Conservation (phyloP, 1,140 invertebrate species). For the Lepidurus apus region DNA sequence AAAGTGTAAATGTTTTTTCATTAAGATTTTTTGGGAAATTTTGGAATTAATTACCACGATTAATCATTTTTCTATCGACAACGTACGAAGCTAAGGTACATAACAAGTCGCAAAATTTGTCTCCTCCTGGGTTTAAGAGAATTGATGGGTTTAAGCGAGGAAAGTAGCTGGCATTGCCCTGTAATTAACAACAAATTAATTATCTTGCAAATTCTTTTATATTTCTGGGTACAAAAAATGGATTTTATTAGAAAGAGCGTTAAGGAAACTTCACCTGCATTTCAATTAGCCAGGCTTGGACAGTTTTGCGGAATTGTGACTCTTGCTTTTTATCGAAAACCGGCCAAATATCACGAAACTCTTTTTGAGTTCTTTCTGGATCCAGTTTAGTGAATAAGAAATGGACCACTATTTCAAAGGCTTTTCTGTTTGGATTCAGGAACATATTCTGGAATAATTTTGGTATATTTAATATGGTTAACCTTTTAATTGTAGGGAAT, state of each 20-base stretch:
- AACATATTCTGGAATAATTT: background rate
- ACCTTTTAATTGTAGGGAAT: background rate
- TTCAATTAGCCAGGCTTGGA: constrained; percentile 28
- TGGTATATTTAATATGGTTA: background rate
- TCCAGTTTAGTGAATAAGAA: constrained; percentile 31
- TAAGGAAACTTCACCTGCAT: constrained; percentile 4
- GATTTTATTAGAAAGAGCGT: background rate
- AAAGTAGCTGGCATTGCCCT: constrained; percentile 22
- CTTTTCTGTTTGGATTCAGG: constrained; percentile 27
- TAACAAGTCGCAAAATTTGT: constrained; percentile 29
- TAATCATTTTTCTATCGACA: background rate
- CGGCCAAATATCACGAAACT: constrained; percentile 31
- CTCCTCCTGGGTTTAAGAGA: constrained; percentile 25
- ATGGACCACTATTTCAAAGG: constrained; percentile 27
- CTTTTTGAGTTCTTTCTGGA: background rate
- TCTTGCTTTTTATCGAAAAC: constrained; percentile 33
- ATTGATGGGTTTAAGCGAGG: constrained; percentile 30
- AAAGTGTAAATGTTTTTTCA: background rate
- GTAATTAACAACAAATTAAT: background rate
- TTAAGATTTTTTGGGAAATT: background rate
- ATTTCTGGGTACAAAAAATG: background rate
- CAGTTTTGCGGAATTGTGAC: constrained; percentile 28
- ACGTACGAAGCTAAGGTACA: constrained; percentile 27
- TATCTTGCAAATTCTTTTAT: background rate
- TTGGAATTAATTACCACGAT: background rate